Base-by-base conservation (phyloP, 1,140 invertebrate species). In the Latrodectus geometricus region DNA sequence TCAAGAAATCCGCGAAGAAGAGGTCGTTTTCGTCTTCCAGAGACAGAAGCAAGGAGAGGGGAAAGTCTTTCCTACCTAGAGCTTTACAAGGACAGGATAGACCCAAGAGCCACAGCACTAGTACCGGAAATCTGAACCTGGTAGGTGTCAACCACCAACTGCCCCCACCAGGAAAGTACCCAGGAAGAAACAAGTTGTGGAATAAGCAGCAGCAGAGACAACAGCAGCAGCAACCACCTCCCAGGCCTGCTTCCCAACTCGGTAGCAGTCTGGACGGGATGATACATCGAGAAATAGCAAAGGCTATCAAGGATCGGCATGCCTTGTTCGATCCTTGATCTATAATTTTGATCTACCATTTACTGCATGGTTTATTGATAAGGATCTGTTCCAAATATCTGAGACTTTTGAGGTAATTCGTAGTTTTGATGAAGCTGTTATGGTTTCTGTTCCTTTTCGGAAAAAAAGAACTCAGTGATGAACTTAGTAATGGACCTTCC, bases 201-300 rank as follows among this genome's bases (percentile, higher is more conserved):
- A 86, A 56, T 17, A 77, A 86, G 35, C 61, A 72, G 20, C 35
- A 35, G 35, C 35, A 35, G 35, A 35, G 35, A 35, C 35, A n/a
- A n/a, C n/a, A 75, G 0, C 79, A 72, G 9, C 15, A 48, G 7
- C 79, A 49, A 49, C 52, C n/a, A n/a, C 79, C 66, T 54, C 8
- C 76, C n/a, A 83, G 72, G 21, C 81, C 81, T 8, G 9, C 56
- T n/a, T 83, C 81, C 20, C 74, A 80, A 52, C 35, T 87, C 54
- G 85, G 76, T 0, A 87, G 85, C 48, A 87, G 85, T 15, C 23
- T 87, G 48, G 77, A 87, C 66, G 85, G 76, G 12, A 87, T 87
- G 85, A 87, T 86, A 14, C 85, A 87, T 48, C 17, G 85, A 20
- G 85, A 87, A n/a, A 87, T 87, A 8, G 85, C 85, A 12, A 87